A percentile compares a stretch with the other conserved stretches of the same genome.
Conservation (phyloP, 2,888 invertebrate species). For the Leucophenga montana region DNA sequence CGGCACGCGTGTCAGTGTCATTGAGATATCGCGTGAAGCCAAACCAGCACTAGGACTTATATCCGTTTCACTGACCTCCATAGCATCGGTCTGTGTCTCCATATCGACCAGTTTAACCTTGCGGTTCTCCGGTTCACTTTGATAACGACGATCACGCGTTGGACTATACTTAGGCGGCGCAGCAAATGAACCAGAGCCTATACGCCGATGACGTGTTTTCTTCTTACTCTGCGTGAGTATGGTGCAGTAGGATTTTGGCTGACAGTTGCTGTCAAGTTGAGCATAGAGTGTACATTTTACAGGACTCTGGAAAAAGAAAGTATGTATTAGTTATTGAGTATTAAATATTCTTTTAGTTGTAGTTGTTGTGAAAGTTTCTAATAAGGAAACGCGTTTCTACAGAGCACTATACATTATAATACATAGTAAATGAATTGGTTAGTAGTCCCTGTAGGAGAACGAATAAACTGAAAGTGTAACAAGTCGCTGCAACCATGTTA, state of each 20-base stretch:
- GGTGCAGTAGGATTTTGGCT: slow-evolving; percentile 76
- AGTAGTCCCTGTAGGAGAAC: too few relatives aligned
- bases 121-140: slow-evolving; percentile 72
- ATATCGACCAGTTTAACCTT: slow-evolving; percentile 76
- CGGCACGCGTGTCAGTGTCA: slow-evolving; percentile 43
- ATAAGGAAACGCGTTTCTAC: too few relatives aligned
- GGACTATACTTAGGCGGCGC: slow-evolving; percentile 74
- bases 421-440: too few relatives aligned
- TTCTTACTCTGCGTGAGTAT: slow-evolving; percentile 64
- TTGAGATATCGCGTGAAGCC: slow-evolving; percentile 66
- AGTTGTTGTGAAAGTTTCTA: too few relatives aligned
- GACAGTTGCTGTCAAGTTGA: slow-evolving; percentile 76
- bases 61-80: slow-evolving; percentile 79
- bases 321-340: not conserved
- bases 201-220: slow-evolving; percentile 76
- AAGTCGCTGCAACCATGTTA: too few relatives aligned
- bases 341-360: not conserved
- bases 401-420: too few relatives aligned
- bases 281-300: slow-evolving; percentile 77
- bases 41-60: slow-evolving; percentile 74
- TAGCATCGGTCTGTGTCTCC: slow-evolving; percentile 80
- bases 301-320: slow-evolving; percentile 72
- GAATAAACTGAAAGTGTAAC: too few relatives aligned
- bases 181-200: slow-evolving; percentile 76
- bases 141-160: slow-evolving; percentile 75